A percentile compares a stretch with the other conserved stretches of the same genome.
Conservation (phyloP, 1,140 invertebrate genomes). For the Heliothis virescens region DNA sequence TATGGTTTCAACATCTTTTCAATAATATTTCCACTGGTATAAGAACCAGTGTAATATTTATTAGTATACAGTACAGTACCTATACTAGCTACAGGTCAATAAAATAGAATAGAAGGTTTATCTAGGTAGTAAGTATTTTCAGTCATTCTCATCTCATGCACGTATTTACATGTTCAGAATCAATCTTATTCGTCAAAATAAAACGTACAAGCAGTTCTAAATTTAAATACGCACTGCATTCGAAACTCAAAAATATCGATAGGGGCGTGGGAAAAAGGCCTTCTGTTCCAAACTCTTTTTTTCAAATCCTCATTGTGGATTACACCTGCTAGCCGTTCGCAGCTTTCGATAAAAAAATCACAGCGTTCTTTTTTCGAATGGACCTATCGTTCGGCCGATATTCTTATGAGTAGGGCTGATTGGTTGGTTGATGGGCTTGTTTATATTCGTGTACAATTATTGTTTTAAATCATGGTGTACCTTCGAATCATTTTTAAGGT, state of each 20-base stretch:
- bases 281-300: constrained; percentile 80
- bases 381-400: constrained; percentile 71
- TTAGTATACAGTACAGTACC: no score
- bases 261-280: constrained; percentile 84
- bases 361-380: constrained; percentile 77
- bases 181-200: no score
- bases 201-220: neutral
- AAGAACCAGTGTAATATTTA: no score
- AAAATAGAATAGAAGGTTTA: no score
- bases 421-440: constrained; percentile 17
- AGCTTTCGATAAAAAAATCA: constrained; percentile 84
- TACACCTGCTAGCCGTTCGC: constrained; percentile 84
- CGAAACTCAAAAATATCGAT: constrained; percentile 43
- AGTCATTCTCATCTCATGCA: no score
- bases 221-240: constrained; percentile 12
- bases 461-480: neutral
- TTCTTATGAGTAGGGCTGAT: constrained; percentile 61
- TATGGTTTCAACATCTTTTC: no score
- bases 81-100: no score
- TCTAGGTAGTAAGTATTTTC: no score
- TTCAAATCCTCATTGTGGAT: constrained; percentile 81
- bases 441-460: constrained; percentile 22
- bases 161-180: no score
- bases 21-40: no score
- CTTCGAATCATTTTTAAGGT: no score